phyloP scores from a whole-genome alignment of 1,140 invertebrate genomes.

The Brachionus sp. region DNA sequence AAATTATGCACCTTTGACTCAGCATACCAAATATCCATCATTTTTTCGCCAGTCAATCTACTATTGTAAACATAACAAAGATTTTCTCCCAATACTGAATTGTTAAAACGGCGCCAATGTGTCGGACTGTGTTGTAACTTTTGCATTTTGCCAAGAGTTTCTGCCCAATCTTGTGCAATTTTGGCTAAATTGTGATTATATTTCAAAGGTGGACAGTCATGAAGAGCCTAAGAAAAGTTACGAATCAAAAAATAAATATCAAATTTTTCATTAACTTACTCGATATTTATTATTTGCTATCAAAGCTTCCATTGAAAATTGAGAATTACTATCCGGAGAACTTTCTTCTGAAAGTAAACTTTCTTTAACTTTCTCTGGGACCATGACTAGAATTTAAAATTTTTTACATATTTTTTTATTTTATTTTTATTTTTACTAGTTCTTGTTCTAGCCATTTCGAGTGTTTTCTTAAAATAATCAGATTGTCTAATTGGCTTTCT shows the following conservation, averaged over 20 bases:
- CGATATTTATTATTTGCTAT: conserved; percentile 44
- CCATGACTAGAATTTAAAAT: neutral
- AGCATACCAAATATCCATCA: conserved; percentile 43
- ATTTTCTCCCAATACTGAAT: conserved; percentile 26
- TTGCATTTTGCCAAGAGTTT: conserved; percentile 8
- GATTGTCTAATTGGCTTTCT: neutral
- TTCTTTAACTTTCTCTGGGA: conserved; percentile 27
- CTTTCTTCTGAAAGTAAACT: conserved; percentile 13
- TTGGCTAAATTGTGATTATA: conserved; percentile 33
- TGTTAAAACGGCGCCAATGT: conserved; percentile 25
- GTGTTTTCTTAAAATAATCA: neutral
- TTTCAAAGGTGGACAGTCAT: conserved; percentile 9
- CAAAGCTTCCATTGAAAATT: conserved; percentile 45
- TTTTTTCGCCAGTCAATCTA: conserved; percentile 29
- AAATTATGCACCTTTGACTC: conserved; percentile 20
- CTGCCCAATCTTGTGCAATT: conserved; percentile 24
- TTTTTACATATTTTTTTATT: neutral
- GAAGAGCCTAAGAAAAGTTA: conserved; percentile 5
- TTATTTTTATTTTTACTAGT: neutral
- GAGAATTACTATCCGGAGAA: neutral
- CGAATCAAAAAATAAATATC: neutral
- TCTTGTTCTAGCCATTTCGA: neutral
- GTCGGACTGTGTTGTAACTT: conserved; percentile 37
- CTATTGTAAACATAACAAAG: neutral
- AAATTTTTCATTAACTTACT: neutral